Evolutionary conservation across 1,140 invertebrate species (phyloP).

Genomic region (Orchestia grillus): DNA sequence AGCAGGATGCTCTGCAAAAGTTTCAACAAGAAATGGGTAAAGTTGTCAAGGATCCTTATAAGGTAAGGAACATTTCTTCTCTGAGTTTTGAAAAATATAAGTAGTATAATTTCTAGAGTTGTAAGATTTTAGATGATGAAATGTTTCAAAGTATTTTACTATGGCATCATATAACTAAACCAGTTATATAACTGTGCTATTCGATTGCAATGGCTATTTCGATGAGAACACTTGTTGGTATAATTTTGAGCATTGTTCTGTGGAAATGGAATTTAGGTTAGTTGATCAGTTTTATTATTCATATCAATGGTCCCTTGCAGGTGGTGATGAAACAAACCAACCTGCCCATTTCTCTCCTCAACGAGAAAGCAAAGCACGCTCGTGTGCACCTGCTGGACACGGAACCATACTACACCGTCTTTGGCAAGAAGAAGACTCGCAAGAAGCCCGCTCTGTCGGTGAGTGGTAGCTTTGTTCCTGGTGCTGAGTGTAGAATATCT

Average conservation of each 20-base stretch:
- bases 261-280: background rate
- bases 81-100: no score
- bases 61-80: constrained; percentile 77
- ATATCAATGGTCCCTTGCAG: constrained; percentile 63
- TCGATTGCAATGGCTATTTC: background rate
- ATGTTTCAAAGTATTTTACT: no score
- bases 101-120: no score
- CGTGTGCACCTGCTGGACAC: constrained; percentile 96
- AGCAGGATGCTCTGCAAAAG: constrained; percentile 93
- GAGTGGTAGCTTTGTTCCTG: constrained; percentile 66
- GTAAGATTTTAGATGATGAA: no score
- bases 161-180: no score
- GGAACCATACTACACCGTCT: constrained; percentile 93
- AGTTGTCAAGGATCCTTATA: constrained; percentile 95
- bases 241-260: background rate
- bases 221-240: background rate
- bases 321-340: constrained; percentile 97
- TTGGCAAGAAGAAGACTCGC: constrained; percentile 93
- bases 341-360: constrained; percentile 92
- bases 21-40: constrained; percentile 97
- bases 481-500: no score
- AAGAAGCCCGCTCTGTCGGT: constrained; percentile 90
- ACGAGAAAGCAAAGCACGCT: constrained; percentile 91
- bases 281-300: background rate
- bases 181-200: no score